Evolutionary conservation across 2,113 vertebrate species (phyloP).

Genomic region (Caranx melampygus): DNA sequence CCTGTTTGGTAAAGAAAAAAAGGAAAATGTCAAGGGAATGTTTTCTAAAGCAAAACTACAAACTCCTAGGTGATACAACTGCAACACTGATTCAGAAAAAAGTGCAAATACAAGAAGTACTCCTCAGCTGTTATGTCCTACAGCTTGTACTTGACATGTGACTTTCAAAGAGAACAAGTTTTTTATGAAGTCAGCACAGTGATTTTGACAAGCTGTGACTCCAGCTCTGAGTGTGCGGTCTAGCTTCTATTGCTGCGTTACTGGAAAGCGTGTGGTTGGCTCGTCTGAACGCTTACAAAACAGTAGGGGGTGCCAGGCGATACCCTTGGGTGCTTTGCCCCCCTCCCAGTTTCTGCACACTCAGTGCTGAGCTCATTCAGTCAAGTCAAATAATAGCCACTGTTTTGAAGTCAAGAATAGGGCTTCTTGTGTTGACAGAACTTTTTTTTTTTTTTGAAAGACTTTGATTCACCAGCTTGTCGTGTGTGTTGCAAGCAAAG

Average conservation of each 20-base stretch:
- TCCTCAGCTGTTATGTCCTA: conserved; percentile 5
- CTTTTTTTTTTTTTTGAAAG: conserved; percentile 9
- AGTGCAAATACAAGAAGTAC: neutral
- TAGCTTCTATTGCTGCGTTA: conserved; percentile 9
- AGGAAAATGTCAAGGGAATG: neutral
- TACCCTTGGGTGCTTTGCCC: conserved; percentile 45
- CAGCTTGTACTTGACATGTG: conserved; percentile 23
- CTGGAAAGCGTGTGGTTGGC: conserved; percentile 24
- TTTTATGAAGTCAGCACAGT: conserved; percentile 34
- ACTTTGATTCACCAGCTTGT: conserved; percentile 16
- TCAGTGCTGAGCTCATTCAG: conserved; percentile 56
- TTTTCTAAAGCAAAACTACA: conserved; percentile 1
- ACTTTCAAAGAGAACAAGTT: conserved; percentile 16
- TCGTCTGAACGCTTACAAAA: conserved; percentile 47
- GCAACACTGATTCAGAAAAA: conserved; percentile 33
- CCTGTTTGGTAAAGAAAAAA: conserved; percentile 1
- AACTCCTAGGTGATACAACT: neutral
- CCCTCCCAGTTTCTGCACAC: conserved; percentile 30
- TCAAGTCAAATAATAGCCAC: conserved; percentile 35
- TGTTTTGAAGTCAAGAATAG: conserved; percentile 34
- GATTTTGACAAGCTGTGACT: conserved; percentile 40
- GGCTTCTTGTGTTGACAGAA: conserved; percentile 5
- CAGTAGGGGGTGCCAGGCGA: conserved; percentile 43
- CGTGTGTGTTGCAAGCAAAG: neutral
- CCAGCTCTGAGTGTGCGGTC: neutral